Percentiles rank a stretch among this genome's conserved stretches.
phyloP scores from a whole-genome alignment of 2,888 invertebrate genomes.

The Stratiomys singularior region DNA sequence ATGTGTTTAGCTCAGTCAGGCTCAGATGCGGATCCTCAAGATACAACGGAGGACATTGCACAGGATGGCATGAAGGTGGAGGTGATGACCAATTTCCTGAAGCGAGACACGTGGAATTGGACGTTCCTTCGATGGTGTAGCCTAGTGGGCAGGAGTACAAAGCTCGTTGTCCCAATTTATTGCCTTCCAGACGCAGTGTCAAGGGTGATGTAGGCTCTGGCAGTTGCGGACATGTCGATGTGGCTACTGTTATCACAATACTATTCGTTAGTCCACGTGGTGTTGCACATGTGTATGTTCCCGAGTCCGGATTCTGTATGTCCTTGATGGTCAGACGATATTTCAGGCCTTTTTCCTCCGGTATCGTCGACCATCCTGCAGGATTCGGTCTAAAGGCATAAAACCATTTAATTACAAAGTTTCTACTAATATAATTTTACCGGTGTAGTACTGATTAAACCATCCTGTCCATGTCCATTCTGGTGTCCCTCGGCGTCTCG shows the following conservation, averaged over 20 bases:
- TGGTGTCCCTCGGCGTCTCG: slow-evolving; percentile 79
- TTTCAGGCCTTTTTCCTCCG: slow-evolving; percentile 78
- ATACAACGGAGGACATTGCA: slow-evolving; percentile 79
- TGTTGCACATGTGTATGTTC: slow-evolving; percentile 85
- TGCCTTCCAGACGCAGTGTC: slow-evolving; percentile 79
- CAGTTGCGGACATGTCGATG: slow-evolving; percentile 73
- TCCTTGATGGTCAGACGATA: slow-evolving; percentile 84
- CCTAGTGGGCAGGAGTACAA: slow-evolving; percentile 77
- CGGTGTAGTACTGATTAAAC: slow-evolving; percentile 80
- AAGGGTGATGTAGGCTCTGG: slow-evolving; percentile 72
- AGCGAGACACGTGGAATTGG: slow-evolving; percentile 83
- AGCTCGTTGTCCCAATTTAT: slow-evolving; percentile 79
- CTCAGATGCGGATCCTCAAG: slow-evolving; percentile 77
- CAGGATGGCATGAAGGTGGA: slow-evolving; percentile 78
- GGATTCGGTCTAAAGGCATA: slow-evolving; percentile 46
- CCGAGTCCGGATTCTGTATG: slow-evolving; percentile 84
- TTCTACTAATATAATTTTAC: slow-evolving; percentile 65
- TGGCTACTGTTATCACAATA: slow-evolving; percentile 72
- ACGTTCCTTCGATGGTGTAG: slow-evolving; percentile 79
- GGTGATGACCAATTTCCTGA: slow-evolving; percentile 84
- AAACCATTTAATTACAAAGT: slow-evolving; percentile 53
- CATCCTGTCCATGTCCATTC: slow-evolving; percentile 91
- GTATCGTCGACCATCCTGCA: slow-evolving; percentile 64
- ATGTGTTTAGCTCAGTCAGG: slow-evolving; percentile 82
- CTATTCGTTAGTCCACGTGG: slow-evolving; percentile 78